Conservation (phyloP, 37 sponge, comb jelly and placozoan species). For the Corticium candelabrum region DNA sequence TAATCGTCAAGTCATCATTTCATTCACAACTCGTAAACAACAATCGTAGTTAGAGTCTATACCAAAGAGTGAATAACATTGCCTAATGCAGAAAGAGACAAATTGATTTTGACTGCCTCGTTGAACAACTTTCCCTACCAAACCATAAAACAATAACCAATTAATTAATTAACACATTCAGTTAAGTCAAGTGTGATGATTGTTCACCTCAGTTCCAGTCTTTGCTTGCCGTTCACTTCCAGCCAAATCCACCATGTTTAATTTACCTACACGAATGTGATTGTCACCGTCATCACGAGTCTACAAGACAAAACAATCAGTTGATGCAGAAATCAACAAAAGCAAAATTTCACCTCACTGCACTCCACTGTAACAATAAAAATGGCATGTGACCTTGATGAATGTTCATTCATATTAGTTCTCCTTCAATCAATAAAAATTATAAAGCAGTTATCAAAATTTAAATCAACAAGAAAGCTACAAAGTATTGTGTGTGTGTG, state of each 20-base stretch:
- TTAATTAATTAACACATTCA: background rate
- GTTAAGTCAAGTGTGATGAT: background rate
- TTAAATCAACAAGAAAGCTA: background rate
- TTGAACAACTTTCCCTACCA: conserved; percentile 81
- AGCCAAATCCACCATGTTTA: conserved; percentile 96
- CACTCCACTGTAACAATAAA: conserved; percentile 95
- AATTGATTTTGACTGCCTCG: conserved; percentile 93
- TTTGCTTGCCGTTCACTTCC: conserved; percentile 95
- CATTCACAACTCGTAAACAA: background rate
- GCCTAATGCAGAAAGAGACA: conserved; percentile 93
- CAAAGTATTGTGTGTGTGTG: no score
- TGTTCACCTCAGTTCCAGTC: conserved; percentile 61
- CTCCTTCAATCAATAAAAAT: conserved; percentile 16
- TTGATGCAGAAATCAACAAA: background rate
- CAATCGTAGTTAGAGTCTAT: no score
- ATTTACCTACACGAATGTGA: conserved; percentile 90
- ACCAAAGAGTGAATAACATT: conserved; percentile 97
- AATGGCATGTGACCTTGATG: conserved; percentile 98
- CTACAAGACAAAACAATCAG: conserved; percentile 15
- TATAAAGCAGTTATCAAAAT: background rate
- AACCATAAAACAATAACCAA: background rate
- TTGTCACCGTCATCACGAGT: conserved; percentile 62
- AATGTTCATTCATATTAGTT: conserved; percentile 97
- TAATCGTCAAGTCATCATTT: background rate
- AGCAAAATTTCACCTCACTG: conserved; percentile 45